These are phyloP conservation scores for Leucophora obtusa DNA, from an alignment of 2,888 invertebrate genomes.

Conservation along the genomic window DNA sequence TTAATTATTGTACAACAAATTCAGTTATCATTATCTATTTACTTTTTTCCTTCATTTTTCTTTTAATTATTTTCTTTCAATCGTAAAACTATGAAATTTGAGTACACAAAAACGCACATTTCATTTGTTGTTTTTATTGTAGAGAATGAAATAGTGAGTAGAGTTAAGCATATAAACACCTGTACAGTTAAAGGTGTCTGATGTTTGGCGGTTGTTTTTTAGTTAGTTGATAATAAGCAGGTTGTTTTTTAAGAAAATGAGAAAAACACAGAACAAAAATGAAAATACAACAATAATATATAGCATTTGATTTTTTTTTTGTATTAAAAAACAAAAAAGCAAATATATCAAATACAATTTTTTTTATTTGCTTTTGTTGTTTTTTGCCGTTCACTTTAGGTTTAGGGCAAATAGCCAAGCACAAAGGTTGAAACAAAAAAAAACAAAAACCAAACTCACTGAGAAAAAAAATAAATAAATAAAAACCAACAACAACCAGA, in stretches of 20 bases:
- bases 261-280: not conserved
- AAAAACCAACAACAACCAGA: conserved; percentile 34
- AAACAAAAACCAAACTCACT: conserved; percentile 30
- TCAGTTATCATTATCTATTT: not conserved
- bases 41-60: not conserved
- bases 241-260: not conserved
- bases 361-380: conserved; percentile 19
- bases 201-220: conserved; percentile 43
- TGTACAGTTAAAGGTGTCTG: conserved; percentile 47
- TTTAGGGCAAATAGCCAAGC: conserved; percentile 59
- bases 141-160: not conserved
- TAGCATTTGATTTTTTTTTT: not conserved
- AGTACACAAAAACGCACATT: not conserved
- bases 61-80: not conserved
- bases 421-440: conserved; percentile 43
- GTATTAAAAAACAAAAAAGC: not conserved
- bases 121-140: not conserved
- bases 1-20: not conserved
- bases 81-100: conserved; percentile 11
- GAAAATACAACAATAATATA: conserved; percentile 20
- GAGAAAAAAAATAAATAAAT: conserved; percentile 30
- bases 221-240: not conserved
- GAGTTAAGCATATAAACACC: conserved; percentile 46
- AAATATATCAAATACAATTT: not conserved
- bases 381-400: conserved; percentile 55